Base-by-base conservation (phyloP, 1,140 invertebrate species). In the Adelges cooleyi region DNA sequence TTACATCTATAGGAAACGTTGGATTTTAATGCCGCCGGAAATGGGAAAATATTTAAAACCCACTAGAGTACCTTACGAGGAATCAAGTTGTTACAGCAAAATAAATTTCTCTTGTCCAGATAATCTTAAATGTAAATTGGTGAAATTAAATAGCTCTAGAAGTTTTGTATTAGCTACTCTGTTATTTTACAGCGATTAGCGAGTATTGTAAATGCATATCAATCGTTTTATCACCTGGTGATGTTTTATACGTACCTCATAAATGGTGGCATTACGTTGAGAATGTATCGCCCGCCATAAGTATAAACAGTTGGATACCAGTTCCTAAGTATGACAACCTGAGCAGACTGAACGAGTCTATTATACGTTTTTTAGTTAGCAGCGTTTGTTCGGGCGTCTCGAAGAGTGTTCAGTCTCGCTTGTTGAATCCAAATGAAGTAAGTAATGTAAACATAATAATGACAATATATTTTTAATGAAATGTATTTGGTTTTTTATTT, bases 251-350 rank as follows among this genome's bases (percentile, higher is more conserved):
- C 72, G 86, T 98, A 1, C 94, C 94, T 9, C 80, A 81, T 69
- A 84, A 89, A 54, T 97, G 93, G 93, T 98, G 94, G 94, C 94
- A 98, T 80, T 95, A 89, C 78, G 94, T 96, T 5, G 87, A 93
- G 75, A 87, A 88, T 70, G 71, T 88, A 46, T 81, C 84, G 66
- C 80, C 86, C 18, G 78, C 80, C 25, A 81, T 95, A 15, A 86
- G 87, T 71, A 79, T 95, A 0, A 97, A 97, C 78, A 81, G 85
- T 48, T 97, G 93, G 93, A 74, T 95, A 66, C 85, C 87, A 49
- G 73, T 86, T 62, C 40, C 56, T 46, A 62, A 62, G 33, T 33
- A 48, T 62, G 70, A 71, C 51, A 66, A 69, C 29, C 17, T 49
- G 11, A 65, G 65, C 48, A 36, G 69, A 6, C 40, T 71, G 40